A percentile compares a stretch with the other conserved stretches of the same genome.
Conservation (phyloP, 2,888 invertebrate species). For the Hyposoter dolosus region DNA sequence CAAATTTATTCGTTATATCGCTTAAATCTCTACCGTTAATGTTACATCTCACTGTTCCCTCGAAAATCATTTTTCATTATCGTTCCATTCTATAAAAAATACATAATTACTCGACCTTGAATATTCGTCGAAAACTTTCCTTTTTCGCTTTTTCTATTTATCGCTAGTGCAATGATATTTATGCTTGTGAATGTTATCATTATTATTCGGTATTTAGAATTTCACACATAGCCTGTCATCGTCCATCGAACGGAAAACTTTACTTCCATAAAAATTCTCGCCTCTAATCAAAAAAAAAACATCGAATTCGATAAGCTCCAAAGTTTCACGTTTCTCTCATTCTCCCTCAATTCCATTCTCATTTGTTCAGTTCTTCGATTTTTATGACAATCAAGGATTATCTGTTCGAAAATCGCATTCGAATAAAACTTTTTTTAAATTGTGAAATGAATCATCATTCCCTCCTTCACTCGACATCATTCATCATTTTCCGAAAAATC, state of each 20-base stretch:
- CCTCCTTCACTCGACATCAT: neutral
- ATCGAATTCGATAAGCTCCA: neutral
- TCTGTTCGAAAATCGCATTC: neutral
- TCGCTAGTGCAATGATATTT: conserved; percentile 74
- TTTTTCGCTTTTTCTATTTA: conserved; percentile 50
- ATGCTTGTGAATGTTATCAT: conserved; percentile 79
- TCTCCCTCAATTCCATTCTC: neutral
- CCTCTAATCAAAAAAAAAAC: neutral
- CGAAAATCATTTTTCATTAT: conserved; percentile 26
- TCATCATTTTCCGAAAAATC: neutral
- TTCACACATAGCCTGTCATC: conserved; percentile 35
- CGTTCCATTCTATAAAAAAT: conserved; percentile 17
- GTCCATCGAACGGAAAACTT: conserved; percentile 21
- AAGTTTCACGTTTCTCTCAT: neutral
- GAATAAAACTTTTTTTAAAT: neutral
- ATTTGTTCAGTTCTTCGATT: neutral
- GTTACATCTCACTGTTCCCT: conserved; percentile 18
- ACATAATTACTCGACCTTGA: neutral
- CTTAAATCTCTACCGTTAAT: conserved; percentile 59
- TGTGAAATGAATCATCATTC: neutral
- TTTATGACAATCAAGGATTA: neutral
- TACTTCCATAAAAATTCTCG: neutral
- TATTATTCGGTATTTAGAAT: conserved; percentile 46
- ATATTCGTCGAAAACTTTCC: conserved; percentile 25
- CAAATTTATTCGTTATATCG: conserved; percentile 51